These are phyloP conservation scores for Eupithecia inturbata DNA, from an alignment of 2,888 invertebrate genomes.

Conservation along the genomic window DNA sequence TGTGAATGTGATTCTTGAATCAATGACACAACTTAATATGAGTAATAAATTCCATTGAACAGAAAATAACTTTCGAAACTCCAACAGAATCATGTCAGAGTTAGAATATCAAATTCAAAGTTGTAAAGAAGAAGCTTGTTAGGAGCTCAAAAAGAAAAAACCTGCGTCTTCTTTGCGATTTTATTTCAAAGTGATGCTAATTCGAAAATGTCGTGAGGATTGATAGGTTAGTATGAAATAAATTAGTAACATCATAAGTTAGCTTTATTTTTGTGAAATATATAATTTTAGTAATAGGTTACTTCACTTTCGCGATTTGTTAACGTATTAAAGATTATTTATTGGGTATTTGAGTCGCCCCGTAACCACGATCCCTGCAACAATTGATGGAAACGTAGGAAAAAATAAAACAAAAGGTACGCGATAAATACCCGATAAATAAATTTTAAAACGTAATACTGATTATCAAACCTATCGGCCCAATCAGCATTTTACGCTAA, in stretches of 20 bases:
- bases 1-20: conserved; percentile 10
- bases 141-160: neutral
- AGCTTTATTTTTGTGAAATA: neutral
- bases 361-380: too few relatives aligned
- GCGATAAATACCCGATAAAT: too few relatives aligned
- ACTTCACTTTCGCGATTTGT: too few relatives aligned
- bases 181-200: neutral
- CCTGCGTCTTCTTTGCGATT: neutral
- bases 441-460: too few relatives aligned
- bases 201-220: neutral
- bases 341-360: too few relatives aligned
- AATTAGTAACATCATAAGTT: neutral
- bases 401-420: too few relatives aligned
- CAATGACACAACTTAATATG: conserved; percentile 7
- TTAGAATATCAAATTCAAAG: neutral
- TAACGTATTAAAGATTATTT: too few relatives aligned
- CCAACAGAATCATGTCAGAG: conserved; percentile 1
- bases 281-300: neutral
- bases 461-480: too few relatives aligned
- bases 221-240: neutral
- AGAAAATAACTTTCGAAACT: conserved; percentile 12
- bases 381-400: too few relatives aligned
- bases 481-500: too few relatives aligned
- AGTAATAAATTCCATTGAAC: conserved; percentile 9
- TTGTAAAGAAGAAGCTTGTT: neutral